Evolutionary conservation across 2,888 invertebrate genomes (phyloP).

Genomic region (Serrognathus titanus): DNA sequence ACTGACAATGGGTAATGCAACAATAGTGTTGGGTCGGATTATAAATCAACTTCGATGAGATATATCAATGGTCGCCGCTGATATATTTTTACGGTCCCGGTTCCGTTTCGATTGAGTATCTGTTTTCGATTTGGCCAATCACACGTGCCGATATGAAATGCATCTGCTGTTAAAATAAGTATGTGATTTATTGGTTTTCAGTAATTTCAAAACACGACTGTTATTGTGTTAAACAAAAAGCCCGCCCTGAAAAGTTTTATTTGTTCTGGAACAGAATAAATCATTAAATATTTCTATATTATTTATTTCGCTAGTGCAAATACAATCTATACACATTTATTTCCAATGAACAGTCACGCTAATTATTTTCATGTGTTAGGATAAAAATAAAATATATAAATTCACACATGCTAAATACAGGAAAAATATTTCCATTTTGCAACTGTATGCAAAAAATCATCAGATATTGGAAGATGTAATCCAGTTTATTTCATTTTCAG

Average conservation of each 20-base stretch:
- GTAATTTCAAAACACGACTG: constrained; percentile 3
- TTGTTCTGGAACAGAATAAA: neutral
- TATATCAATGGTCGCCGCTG: constrained; percentile 40
- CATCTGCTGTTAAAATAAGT: constrained; percentile 48
- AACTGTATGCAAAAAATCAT: no score
- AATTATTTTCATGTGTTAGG: no score
- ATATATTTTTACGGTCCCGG: constrained; percentile 43
- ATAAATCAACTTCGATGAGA: constrained; percentile 44
- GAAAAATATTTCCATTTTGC: no score
- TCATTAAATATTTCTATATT: neutral
- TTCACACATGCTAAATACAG: no score
- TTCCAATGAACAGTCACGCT: no score
- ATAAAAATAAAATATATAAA: no score
- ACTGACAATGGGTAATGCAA: constrained; percentile 37
- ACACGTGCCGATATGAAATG: constrained; percentile 44
- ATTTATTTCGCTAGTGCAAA: neutral
- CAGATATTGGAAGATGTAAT: no score
- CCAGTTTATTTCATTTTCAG: no score
- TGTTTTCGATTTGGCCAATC: constrained; percentile 41
- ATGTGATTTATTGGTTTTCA: constrained; percentile 43
- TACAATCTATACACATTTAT: no score
- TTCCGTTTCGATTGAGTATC: constrained; percentile 44
- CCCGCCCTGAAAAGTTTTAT: neutral
- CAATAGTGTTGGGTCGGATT: constrained; percentile 39
- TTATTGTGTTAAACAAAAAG: constrained; percentile 1